Percentiles rank a stretch among this genome's conserved stretches.
Evolutionary conservation across 2,797 vertebrate species (phyloP).

Genomic region (Chiropotes sagulatus): DNA sequence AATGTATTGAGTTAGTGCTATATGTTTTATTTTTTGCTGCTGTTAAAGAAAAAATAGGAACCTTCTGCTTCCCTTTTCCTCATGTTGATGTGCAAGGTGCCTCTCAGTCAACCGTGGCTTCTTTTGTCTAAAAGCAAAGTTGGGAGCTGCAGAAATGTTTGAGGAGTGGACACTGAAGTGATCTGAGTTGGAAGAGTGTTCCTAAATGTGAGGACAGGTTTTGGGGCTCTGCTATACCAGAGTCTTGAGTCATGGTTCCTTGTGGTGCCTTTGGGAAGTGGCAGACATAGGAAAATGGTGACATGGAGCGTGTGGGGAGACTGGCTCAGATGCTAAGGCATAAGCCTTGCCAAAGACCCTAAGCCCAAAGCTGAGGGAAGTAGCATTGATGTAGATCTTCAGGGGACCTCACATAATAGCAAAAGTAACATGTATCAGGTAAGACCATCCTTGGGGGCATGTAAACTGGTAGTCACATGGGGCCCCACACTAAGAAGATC

Average conservation of each 20-base stretch:
- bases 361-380: not conserved
- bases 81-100: not conserved
- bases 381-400: fast-evolving
- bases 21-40: slow-evolving; percentile 28
- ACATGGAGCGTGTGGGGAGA: not conserved
- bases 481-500: fast-evolving
- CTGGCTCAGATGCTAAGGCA: not conserved
- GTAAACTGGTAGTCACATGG: fast-evolving
- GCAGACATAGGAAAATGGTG: not conserved
- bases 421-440: not conserved
- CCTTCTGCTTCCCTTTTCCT: slow-evolving; percentile 8
- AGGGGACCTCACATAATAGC: not conserved
- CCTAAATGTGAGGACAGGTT: not conserved
- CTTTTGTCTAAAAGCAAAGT: not conserved
- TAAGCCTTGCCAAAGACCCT: not conserved
- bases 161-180: not conserved
- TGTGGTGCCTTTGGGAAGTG: too few species aligned
- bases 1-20: slow-evolving; percentile 31
- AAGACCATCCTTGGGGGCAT: not conserved
- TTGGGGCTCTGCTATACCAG: not conserved
- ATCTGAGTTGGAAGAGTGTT: not conserved
- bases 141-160: not conserved
- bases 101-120: not conserved
- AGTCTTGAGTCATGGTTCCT: not conserved
- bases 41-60: slow-evolving; percentile 38